Evolutionary conservation across 2,797 vertebrate species (phyloP).

Genomic region (Zenarchopterus dispar): DNA sequence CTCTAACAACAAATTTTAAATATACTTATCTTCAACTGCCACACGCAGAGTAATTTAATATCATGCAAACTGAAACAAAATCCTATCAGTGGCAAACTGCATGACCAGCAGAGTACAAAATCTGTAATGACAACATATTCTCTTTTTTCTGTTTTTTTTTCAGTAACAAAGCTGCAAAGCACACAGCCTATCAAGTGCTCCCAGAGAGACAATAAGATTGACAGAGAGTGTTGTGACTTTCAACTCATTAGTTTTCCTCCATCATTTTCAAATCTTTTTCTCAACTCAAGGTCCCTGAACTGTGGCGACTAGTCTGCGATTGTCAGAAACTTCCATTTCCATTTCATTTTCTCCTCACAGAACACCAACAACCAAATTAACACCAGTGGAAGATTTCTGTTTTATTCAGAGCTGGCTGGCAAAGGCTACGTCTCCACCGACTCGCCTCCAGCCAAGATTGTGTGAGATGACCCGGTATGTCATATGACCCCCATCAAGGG

Average conservation of each 20-base stretch:
- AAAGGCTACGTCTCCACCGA: conserved; percentile 45
- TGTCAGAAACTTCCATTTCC: conserved; percentile 11
- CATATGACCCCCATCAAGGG: conserved; percentile 62
- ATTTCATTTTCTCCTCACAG: conserved; percentile 2
- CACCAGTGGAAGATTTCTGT: conserved; percentile 48
- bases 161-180: conserved; percentile 5
- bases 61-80: conserved; percentile 6
- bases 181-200: neutral
- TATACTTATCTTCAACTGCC: too few relatives aligned
- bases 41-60: too few relatives aligned
- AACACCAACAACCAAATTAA: conserved; percentile 42
- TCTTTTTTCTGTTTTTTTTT: neutral
- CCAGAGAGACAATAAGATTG: conserved; percentile 2
- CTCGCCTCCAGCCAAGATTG: conserved; percentile 57
- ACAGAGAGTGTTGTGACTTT: conserved; percentile 11
- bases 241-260: conserved; percentile 15
- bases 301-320: conserved; percentile 13
- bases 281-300: conserved; percentile 7
- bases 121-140: neutral
- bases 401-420: conserved; percentile 55
- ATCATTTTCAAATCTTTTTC: conserved; percentile 27
- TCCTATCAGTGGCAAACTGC: neutral
- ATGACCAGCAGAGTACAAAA: neutral
- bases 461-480: conserved; percentile 70
- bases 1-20: too few relatives aligned